Evolutionary conservation across 2,797 vertebrate genomes (phyloP).

Genomic region (Rhinoraja longicauda): DNA sequence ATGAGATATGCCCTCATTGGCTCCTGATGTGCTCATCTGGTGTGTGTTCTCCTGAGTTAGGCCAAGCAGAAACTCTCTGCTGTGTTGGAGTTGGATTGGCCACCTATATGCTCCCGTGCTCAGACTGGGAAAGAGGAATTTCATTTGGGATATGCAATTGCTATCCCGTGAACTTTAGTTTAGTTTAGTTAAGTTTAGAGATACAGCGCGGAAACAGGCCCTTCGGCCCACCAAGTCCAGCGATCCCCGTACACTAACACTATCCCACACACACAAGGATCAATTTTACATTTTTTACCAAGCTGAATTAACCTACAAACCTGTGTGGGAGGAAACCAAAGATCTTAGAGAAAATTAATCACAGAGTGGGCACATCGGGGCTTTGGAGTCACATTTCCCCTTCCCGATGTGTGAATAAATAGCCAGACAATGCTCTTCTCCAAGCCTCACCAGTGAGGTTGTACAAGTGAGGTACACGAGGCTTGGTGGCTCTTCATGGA

Average conservation of each 20-base stretch:
- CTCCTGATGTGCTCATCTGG: neutral
- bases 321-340: too few species aligned
- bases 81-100: neutral
- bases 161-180: neutral
- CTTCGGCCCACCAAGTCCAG: too few species aligned
- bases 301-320: too few species aligned
- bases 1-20: neutral
- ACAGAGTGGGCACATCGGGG: neutral
- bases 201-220: too few species aligned
- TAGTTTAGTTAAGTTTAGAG: too few species aligned
- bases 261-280: too few species aligned
- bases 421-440: neutral
- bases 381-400: neutral
- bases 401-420: neutral
- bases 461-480: neutral
- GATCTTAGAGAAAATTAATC: too few species aligned
- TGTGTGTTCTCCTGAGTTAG: neutral
- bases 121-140: neutral
- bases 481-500: neutral
- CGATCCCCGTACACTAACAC: too few species aligned
- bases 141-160: neutral
- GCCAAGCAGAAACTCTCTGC: neutral
- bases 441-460: neutral
- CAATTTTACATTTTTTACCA: too few species aligned
- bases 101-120: neutral